Percentiles rank a stretch among this genome's conserved stretches.
Conservation (phyloP, 2,888 invertebrate species). For the Aradus depressus region DNA sequence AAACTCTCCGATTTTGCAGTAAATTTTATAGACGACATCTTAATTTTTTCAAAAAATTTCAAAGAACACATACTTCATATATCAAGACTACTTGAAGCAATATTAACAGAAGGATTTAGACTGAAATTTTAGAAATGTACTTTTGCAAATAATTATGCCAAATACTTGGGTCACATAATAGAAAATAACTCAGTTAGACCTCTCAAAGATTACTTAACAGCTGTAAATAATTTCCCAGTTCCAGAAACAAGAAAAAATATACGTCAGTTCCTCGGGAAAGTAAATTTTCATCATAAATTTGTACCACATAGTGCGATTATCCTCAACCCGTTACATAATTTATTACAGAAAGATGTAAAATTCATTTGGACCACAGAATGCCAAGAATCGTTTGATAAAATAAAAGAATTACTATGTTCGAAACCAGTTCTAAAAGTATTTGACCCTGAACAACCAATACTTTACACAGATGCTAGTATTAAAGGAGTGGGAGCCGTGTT, state of each 20-base stretch:
- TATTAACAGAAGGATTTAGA: conserved; percentile 20
- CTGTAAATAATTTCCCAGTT: conserved; percentile 12
- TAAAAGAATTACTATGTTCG: conserved; percentile 26
- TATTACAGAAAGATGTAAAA: conserved; percentile 13
- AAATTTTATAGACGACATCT: conserved; percentile 19
- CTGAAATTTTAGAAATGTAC: conserved; percentile 18
- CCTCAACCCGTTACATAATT: conserved; percentile 17
- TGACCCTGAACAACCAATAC: conserved; percentile 30
- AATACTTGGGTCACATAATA: conserved; percentile 20
- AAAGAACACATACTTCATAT: conserved; percentile 18
- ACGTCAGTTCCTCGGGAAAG: conserved; percentile 11
- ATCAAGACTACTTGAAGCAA: conserved; percentile 12
- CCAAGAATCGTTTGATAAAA: conserved; percentile 9
- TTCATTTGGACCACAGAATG: conserved; percentile 14
- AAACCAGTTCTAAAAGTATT: conserved; percentile 32
- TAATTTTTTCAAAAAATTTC: conserved; percentile 20
- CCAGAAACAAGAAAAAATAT: conserved; percentile 14
- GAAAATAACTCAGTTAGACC: conserved; percentile 17
- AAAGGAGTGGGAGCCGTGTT: conserved; percentile 30
- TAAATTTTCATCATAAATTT: conserved; percentile 20
- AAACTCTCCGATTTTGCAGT: conserved; percentile 10
- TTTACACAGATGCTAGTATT: conserved; percentile 32
- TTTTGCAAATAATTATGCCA: conserved; percentile 15
- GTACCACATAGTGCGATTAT: conserved; percentile 8
- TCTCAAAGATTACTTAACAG: conserved; percentile 12